phyloP scores from a whole-genome alignment of 2,797 vertebrate species.

The Echeneis naucrates region DNA sequence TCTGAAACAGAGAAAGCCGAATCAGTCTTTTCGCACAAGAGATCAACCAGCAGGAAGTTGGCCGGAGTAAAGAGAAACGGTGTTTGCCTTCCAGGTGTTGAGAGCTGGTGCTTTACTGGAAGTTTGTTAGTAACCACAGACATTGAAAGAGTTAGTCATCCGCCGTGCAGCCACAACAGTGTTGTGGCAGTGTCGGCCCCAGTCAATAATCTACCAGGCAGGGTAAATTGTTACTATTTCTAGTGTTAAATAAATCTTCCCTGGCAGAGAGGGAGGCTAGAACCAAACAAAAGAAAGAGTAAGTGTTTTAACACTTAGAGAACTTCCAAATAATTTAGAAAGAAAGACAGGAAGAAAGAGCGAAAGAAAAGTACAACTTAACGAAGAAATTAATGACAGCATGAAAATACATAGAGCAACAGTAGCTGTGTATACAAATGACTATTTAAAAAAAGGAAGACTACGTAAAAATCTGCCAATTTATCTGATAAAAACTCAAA shows the following conservation, averaged over 20 bases:
- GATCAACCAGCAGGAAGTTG: slow-evolving; percentile 56
- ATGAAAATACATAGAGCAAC: slow-evolving; percentile 69
- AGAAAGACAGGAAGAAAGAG: slow-evolving; percentile 43
- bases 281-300: slow-evolving; percentile 62
- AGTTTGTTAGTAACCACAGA: slow-evolving; percentile 92
- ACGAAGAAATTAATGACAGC: slow-evolving; percentile 54
- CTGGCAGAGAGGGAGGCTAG: slow-evolving; percentile 75
- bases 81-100: slow-evolving; percentile 42
- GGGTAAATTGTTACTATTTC: slow-evolving; percentile 69
- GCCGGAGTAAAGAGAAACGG: slow-evolving; percentile 41
- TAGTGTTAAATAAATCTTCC: slow-evolving; percentile 79
- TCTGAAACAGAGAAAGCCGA: slow-evolving; percentile 49
- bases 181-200: slow-evolving; percentile 71
- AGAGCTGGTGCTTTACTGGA: slow-evolving; percentile 47
- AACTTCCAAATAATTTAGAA: slow-evolving; percentile 51
- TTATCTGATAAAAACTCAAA: slow-evolving; percentile 87
- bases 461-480: slow-evolving; percentile 77
- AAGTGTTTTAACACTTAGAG: slow-evolving; percentile 42
- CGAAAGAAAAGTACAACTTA: slow-evolving; percentile 23
- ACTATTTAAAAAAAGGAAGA: slow-evolving; percentile 53
- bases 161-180: slow-evolving; percentile 59
- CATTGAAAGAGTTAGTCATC: slow-evolving; percentile 85
- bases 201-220: slow-evolving; percentile 76
- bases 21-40: slow-evolving; percentile 50
- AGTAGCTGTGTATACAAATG: slow-evolving; percentile 44